These are phyloP conservation scores for Amiota communis DNA, from an alignment of 2,888 invertebrate genomes.

Conservation along the genomic window DNA sequence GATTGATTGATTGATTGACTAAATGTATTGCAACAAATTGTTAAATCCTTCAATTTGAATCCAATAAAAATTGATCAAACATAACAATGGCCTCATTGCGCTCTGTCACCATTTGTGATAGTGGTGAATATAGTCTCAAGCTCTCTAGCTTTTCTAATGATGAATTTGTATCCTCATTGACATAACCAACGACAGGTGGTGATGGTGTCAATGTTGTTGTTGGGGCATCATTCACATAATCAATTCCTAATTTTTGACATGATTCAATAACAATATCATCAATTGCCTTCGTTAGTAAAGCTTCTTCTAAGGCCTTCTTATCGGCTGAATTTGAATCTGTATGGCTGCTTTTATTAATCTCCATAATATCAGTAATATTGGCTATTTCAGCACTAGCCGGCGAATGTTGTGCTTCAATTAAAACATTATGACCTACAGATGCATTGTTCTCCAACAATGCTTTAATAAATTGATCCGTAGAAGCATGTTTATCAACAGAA, in stretches of 20 bases:
- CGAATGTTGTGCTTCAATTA: constrained; percentile 70
- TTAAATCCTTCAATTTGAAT: constrained; percentile 22
- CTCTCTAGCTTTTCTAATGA: constrained; percentile 80
- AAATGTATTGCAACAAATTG: constrained; percentile 33
- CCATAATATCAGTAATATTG: constrained; percentile 38
- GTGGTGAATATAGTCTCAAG: constrained; percentile 76
- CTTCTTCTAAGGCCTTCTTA: constrained; percentile 55
- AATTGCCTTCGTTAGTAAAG: constrained; percentile 65
- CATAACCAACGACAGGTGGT: constrained; percentile 68
- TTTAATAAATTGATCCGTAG: constrained; percentile 62
- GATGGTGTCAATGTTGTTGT: constrained; percentile 52
- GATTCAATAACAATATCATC: constrained; percentile 73
- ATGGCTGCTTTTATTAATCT: too few species aligned
- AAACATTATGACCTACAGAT: constrained; percentile 9
- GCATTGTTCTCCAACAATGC: constrained; percentile 60
- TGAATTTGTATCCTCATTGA: constrained; percentile 75
- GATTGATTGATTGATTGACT: too few species aligned
- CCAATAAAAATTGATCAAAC: constrained; percentile 58
- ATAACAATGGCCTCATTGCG: constrained; percentile 53
- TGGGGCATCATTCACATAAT: constrained; percentile 37
- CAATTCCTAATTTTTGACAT: constrained; percentile 71
- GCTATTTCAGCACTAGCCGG: constrained; percentile 72
- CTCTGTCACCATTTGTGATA: constrained; percentile 40
- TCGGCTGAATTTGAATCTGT: not conserved
- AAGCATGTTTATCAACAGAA: constrained; percentile 49